A percentile compares a stretch with the other conserved stretches of the same genome.
phyloP scores from a whole-genome alignment of 2,888 invertebrate genomes.

The Drosophila villosipedis region DNA sequence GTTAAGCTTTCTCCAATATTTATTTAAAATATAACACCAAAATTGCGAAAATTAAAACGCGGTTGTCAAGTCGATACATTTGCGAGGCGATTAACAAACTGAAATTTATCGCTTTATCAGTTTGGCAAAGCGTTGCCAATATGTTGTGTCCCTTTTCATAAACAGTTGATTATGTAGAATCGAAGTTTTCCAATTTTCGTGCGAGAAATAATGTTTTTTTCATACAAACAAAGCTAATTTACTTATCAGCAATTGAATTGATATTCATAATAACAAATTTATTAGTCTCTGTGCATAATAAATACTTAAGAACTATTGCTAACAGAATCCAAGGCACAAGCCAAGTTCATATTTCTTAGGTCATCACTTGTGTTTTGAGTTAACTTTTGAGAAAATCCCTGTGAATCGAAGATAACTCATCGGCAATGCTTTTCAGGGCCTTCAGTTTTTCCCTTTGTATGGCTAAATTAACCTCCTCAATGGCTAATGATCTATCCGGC shows the following conservation, averaged over 20 bases:
- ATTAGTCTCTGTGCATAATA: neutral
- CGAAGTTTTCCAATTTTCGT: neutral
- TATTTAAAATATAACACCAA: neutral
- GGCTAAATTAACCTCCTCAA: constrained; percentile 29
- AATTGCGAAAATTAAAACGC: neutral
- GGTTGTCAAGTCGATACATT: neutral
- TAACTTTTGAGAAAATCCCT: constrained; percentile 35
- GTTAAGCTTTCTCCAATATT: neutral
- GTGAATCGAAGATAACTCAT: constrained; percentile 35
- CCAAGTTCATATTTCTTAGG: neutral
- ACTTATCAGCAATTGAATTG: neutral
- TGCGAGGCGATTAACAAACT: neutral
- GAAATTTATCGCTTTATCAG: neutral
- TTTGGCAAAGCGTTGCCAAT: neutral
- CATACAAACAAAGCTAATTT: neutral
- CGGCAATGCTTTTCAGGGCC: constrained; percentile 38
- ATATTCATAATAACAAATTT: neutral
- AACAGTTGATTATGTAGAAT: neutral
- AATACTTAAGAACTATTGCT: neutral
- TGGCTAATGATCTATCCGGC: neutral
- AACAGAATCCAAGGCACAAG: neutral
- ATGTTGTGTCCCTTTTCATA: neutral
- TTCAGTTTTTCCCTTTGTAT: constrained; percentile 36
- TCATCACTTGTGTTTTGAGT: neutral
- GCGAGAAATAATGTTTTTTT: neutral